Evolutionary conservation across 1,140 invertebrate species (phyloP).

Genomic region (Ceratina japonica): DNA sequence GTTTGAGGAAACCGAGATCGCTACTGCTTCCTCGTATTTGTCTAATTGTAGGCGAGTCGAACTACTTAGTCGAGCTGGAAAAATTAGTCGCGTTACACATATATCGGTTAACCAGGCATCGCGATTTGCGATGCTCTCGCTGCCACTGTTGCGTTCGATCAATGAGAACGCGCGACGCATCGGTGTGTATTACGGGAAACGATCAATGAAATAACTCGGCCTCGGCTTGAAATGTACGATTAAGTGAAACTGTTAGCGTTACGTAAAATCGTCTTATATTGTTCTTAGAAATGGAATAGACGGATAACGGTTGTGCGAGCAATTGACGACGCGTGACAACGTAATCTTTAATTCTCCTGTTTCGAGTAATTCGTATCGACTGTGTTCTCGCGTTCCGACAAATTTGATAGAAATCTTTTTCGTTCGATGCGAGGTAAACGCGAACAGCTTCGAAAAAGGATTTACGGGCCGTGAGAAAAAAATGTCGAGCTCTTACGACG

Average conservation of each 20-base stretch:
- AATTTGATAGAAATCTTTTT: too few relatives aligned
- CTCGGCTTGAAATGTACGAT: conserved; percentile 5
- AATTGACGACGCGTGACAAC: not conserved
- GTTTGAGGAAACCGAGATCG: conserved; percentile 12
- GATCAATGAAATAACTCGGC: conserved; percentile 40
- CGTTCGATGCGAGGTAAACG: too few relatives aligned
- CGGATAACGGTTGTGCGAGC: not conserved
- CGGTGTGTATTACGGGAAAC: conserved; percentile 9
- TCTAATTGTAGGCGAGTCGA: not conserved
- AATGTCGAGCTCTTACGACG: not conserved
- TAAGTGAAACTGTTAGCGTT: conserved; percentile 3
- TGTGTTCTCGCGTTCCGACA: not conserved
- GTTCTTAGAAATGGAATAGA: conserved; percentile 9
- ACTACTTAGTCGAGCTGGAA: not conserved
- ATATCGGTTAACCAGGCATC: not conserved
- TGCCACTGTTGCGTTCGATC: not conserved
- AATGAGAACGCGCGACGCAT: conserved; percentile 27
- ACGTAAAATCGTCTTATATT: not conserved
- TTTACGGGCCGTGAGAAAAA: not conserved
- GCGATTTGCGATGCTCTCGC: not conserved
- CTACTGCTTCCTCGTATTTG: conserved; percentile 17
- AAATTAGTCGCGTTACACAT: conserved; percentile 28
- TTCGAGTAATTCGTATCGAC: not conserved
- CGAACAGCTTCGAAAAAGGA: not conserved
- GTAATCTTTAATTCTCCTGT: not conserved